Conservation (phyloP, 2,888 invertebrate species). For the Lasioglossum figueresi region DNA sequence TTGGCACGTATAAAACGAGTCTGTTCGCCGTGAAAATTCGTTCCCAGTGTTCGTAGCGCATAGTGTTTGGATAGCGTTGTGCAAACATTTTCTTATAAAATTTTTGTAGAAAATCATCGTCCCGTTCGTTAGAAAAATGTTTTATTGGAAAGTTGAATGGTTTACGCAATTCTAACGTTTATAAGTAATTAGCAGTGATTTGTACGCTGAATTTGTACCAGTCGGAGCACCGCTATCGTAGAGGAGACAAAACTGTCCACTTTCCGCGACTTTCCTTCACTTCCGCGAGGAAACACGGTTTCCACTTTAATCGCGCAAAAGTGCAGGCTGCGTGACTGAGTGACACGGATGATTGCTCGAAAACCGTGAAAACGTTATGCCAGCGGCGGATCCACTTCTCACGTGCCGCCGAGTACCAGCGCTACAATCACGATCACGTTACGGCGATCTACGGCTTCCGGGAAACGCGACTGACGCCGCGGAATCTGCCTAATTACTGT, state of each 20-base stretch:
- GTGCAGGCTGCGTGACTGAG: constrained; percentile 24
- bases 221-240: background rate
- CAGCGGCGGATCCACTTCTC: background rate
- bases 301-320: constrained; percentile 60
- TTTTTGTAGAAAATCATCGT: background rate
- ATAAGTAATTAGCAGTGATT: background rate
- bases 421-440: background rate
- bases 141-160: background rate
- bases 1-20: background rate
- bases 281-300: constrained; percentile 71
- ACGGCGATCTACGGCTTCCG: background rate
- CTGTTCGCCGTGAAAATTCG: background rate
- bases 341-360: constrained; percentile 24
- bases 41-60: background rate
- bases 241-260: background rate
- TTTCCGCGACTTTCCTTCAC: constrained; percentile 34
- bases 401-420: background rate
- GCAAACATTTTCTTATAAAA: background rate
- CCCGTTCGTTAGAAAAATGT: background rate
- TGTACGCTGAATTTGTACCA: background rate
- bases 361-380: constrained; percentile 9
- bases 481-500: background rate
- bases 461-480: background rate
- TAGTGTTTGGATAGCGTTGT: too few species aligned
- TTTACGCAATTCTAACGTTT: background rate